phyloP scores from a whole-genome alignment of 1,140 invertebrate genomes.

The Hirudo medicinalis region DNA sequence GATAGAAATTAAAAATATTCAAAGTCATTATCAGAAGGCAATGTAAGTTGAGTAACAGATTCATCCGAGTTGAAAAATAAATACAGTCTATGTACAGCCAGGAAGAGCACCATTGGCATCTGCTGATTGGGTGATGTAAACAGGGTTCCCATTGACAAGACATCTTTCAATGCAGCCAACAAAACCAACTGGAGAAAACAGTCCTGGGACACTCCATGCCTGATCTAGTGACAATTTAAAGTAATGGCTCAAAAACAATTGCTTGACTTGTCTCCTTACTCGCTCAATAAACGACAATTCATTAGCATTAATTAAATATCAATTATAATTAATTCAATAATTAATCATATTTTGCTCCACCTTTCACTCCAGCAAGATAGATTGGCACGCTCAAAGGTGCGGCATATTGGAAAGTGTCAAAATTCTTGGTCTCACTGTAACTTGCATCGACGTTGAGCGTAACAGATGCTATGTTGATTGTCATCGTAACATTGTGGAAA shows the following conservation, averaged over 20 bases:
- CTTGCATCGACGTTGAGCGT: not conserved
- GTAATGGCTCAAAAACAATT: not conserved
- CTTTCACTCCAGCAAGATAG: constrained; percentile 16
- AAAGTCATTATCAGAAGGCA: too few species aligned
- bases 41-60: too few species aligned
- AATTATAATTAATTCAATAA: too few species aligned
- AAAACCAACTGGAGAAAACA: not conserved
- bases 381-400: constrained; percentile 12
- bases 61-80: too few species aligned
- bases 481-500: not conserved
- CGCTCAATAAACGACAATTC: not conserved
- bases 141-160: not conserved
- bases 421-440: not conserved
- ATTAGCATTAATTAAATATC: not conserved
- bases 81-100: not conserved
- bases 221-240: constrained; percentile 9
- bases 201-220: constrained; percentile 8
- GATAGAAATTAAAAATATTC: too few species aligned
- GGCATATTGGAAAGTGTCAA: not conserved
- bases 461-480: not conserved
- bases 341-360: not conserved
- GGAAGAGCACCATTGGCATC: not conserved
- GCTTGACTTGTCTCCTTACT: not conserved
- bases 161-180: constrained; percentile 9
- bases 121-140: not conserved